phyloP scores from a whole-genome alignment of 1,140 invertebrate species.

The Drosophila lowei region DNA sequence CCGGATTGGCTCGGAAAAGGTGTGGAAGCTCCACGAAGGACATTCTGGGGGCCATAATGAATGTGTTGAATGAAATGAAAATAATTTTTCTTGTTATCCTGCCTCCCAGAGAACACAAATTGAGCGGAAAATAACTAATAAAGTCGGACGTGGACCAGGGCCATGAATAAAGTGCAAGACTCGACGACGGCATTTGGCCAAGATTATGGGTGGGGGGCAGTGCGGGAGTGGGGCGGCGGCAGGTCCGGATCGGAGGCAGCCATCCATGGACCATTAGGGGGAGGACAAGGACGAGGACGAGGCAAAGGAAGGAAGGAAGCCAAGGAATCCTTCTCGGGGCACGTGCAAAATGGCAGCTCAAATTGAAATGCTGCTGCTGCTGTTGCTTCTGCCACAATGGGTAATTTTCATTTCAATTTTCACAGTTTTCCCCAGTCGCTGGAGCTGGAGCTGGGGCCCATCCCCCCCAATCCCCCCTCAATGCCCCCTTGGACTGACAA shows the following conservation, averaged over 20 bases:
- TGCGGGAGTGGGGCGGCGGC: constrained; percentile 6
- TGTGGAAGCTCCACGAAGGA: constrained; percentile 4
- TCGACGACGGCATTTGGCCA: constrained; percentile 32
- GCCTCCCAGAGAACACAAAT: constrained; percentile 71
- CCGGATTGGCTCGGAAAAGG: constrained; percentile 7
- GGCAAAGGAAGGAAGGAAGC: background rate
- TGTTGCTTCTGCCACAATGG: constrained; percentile 76
- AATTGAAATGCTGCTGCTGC: constrained; percentile 75
- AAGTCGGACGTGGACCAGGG: constrained; percentile 72
- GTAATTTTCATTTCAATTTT: constrained; percentile 83
- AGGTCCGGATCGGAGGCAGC: constrained; percentile 27
- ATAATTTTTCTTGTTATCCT: constrained; percentile 83
- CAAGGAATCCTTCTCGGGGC: constrained; percentile 45
- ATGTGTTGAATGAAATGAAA: constrained; percentile 82
- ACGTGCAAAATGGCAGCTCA: constrained; percentile 74
- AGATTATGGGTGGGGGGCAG: constrained; percentile 30
- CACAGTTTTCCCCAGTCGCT: constrained; percentile 59
- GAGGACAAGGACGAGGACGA: background rate
- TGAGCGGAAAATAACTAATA: constrained; percentile 83
- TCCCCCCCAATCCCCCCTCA: background rate
- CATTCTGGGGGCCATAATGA: constrained; percentile 50
- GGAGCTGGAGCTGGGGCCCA: too few relatives aligned
- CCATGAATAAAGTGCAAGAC: constrained; percentile 71
- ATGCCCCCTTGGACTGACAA: constrained; percentile 15
- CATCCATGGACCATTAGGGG: constrained; percentile 47